Evolutionary conservation across 2,888 invertebrate genomes (phyloP), one percentile per base, ranked within the genome.

Genomic region (Proisotoma minuta): DNA sequence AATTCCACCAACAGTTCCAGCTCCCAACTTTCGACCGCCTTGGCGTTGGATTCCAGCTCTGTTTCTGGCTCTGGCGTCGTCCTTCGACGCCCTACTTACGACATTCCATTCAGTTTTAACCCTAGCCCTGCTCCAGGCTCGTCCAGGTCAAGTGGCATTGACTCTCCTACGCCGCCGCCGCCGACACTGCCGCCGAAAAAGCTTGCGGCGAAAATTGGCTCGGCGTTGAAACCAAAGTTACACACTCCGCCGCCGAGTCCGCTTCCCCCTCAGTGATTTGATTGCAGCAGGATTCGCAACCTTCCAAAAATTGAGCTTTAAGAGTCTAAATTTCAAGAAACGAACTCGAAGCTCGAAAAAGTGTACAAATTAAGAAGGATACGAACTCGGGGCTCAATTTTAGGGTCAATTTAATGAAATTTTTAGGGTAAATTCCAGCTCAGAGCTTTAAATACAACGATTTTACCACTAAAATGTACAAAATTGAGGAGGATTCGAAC

Each of bases 171-270:
- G 20, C 43, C 56, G 3, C 49, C 49, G 12, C 5, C 23, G 3
- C 49, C 49, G 23, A 40, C 56, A 4, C 4, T 47, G 1, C 71
- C 73, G 26, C 73, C 73, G 8, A 73, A 73, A 53, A 52, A 71
- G 51, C 62, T 73, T 20, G 67, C 70, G 12, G 59, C 65, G 12
- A 70, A 70, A 50, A 10, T 70, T n/a, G 63, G 66, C 24, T 59
- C 62, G 2, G 63, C 49, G 15, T 47, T 68, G 3, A 73, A 70
- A 57, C 64, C 68, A 12, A 70, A 69, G 57, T 49, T 69, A 4
- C 66, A 62, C 18, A 73, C 73, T 8, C 73, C 73, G 26, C 73
- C 73, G 15, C 58, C 63, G 15, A 72, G 72, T 39, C 72, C 72
- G 18, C 57, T 60, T n/a, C 56, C 56, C 24, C 57, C 66, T 34